Conservation (phyloP, 1,140 invertebrate species). For the Drosophila athabasca region DNA sequence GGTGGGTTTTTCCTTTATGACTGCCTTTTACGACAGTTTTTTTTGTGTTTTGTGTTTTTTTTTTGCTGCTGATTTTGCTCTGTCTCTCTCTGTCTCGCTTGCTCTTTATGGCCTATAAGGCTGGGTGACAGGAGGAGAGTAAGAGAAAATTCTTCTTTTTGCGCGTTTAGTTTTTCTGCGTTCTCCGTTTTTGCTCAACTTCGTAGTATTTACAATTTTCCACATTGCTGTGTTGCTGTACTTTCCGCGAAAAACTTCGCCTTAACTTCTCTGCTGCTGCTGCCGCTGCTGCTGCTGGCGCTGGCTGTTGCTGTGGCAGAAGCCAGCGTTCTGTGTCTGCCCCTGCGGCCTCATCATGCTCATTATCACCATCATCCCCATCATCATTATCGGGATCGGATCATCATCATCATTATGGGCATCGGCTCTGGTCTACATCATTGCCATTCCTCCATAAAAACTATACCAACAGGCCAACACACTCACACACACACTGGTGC, state of each 20-base stretch:
- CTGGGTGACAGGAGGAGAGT: slow-evolving; percentile 45
- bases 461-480: slow-evolving; percentile 37
- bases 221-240: slow-evolving; percentile 73
- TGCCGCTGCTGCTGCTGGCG: slow-evolving; percentile 22
- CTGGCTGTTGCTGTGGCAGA: slow-evolving; percentile 31
- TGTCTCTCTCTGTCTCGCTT: slow-evolving; percentile 11
- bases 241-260: slow-evolving; percentile 33
- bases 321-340: slow-evolving; percentile 14
- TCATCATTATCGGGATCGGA: slow-evolving; percentile 36
- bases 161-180: slow-evolving; percentile 82
- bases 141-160: slow-evolving; percentile 79
- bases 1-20: slow-evolving; percentile 77
- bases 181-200: slow-evolving; percentile 72
- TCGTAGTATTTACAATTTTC: slow-evolving; percentile 78
- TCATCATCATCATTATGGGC: slow-evolving; percentile 36
- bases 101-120: slow-evolving; percentile 58
- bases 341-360: slow-evolving; percentile 27
- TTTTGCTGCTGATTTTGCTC: slow-evolving; percentile 20
- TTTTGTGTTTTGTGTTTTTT: slow-evolving; percentile 53
- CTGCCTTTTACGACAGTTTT: slow-evolving; percentile 75
- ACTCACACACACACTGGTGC: slow-evolving; percentile 45
- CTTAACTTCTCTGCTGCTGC: slow-evolving; percentile 53
- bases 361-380: slow-evolving; percentile 52
- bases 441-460: slow-evolving; percentile 18
- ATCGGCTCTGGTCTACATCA: slow-evolving; percentile 52